Conservation (phyloP, 1,140 invertebrate species). For the Lordiphosa collinella region DNA sequence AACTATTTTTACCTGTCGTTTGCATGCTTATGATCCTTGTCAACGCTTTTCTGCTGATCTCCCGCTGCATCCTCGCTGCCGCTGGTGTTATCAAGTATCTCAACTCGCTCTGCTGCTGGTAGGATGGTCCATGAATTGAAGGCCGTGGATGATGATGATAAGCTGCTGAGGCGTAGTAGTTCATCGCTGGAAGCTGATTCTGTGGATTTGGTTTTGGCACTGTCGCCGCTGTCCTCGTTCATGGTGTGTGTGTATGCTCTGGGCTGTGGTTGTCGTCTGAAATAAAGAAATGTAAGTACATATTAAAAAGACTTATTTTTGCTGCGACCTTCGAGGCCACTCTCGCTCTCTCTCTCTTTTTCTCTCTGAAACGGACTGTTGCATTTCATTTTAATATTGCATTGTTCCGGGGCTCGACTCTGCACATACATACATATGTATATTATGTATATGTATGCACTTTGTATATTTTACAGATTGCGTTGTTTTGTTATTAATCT, state of each 20-base stretch:
- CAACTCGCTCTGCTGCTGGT: constrained; percentile 32
- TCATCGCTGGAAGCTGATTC: constrained; percentile 11
- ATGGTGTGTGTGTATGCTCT: constrained; percentile 18
- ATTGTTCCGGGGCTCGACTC: constrained; percentile 23
- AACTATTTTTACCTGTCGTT: constrained; percentile 33
- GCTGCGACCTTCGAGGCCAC: background rate
- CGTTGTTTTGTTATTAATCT: too few species aligned
- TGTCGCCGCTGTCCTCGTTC: constrained; percentile 20
- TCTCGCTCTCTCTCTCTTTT: background rate
- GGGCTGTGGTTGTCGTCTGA: background rate
- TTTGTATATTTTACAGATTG: background rate
- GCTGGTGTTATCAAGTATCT: constrained; percentile 17
- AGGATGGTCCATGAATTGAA: constrained; percentile 46
- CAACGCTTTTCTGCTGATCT: constrained; percentile 4
- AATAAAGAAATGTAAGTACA: constrained; percentile 7
- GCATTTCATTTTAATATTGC: constrained; percentile 6
- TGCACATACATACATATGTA: background rate
- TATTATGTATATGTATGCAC: background rate
- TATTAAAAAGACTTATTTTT: constrained; percentile 21
- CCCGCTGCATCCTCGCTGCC: constrained; percentile 2
- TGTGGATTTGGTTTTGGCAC: constrained; percentile 7
- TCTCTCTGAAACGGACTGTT: constrained; percentile 2
- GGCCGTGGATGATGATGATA: constrained; percentile 27
- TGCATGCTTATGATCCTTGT: constrained; percentile 29
- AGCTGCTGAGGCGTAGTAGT: constrained; percentile 21